Base-by-base conservation (phyloP, 2,888 invertebrate genomes). In the Cheilosia scutellata region DNA sequence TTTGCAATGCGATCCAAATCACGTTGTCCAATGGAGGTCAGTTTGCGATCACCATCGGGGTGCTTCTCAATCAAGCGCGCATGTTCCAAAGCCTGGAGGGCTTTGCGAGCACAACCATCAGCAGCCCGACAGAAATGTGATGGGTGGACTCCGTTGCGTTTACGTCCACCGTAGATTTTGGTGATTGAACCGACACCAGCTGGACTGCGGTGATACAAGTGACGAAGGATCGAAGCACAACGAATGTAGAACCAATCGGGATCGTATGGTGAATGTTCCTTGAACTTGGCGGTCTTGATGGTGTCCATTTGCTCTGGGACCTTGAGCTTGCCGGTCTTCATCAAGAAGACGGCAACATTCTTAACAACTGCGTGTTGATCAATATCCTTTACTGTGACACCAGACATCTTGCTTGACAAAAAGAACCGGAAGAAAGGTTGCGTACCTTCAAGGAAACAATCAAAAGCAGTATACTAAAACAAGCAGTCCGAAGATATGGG, bases 1-100 rank as follows among this genome's bases (percentile, higher is more conserved):
- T 98, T 97, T 70, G 99, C 99, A 92, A 99, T 99, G 91, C 99
- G 95, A 94, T 99, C 99, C 91, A 99, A 94, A 94, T 99, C 99
- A 91, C 98, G 95, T 90, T 98, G 96, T 88, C 99, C 99, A 93
- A 97, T 97, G 63, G 95, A 94, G 51, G 98, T 97, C 89, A 99
- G 94, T 90, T 96, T 95, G 87, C 99, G 95, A 42, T 98, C 98
- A 92, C 98, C 97, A 90, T 96, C 96, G 5, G 96, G 95, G 82
- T 96, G 95, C 92, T 98, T 98, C 93, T 99, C 99, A 55, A 99
- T 97, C 91, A 99, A 94, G 91, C 98, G 98, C 88, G 98, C 93
- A 31, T 95, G 95, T 93, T 99, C 99, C 87, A 99, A 94, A 37
- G 97, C 96, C 92, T 99, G 98, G 37, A 99, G 95, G 4, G 98